Base-by-base conservation (phyloP, 2,888 invertebrate species). In the Aphidius colemani region DNA sequence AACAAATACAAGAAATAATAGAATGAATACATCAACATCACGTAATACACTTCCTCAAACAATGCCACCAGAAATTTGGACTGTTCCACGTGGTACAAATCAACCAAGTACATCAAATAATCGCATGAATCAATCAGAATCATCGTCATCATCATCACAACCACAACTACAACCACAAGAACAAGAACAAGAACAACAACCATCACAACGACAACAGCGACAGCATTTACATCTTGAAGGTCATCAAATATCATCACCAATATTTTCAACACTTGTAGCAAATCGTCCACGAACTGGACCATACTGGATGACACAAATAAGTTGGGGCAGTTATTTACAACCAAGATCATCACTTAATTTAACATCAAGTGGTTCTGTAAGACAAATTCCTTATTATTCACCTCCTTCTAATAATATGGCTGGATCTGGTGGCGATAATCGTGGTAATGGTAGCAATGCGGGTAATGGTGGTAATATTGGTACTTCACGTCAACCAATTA, bases 281-380 rank as follows among this genome's bases (percentile, higher is more conserved):
- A 57, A 45, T 9, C 5, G 10, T 7, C 57, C 57, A 5, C n/a
- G 57, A 30, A 11, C 57, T 30, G 30, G 30, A 30, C 30, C 30
- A 30, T 30, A 30, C 7, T 57, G 57, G 57, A 45, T 57, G 11
- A 45, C 57, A 4, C 57, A 57, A 8, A 57, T 57, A 7, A 57
- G 48, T 9, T 57, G 46, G 46, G 57, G 57, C 0, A 46, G 57
- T 6, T 57, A 46, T 7, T 13, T 45, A 7, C 30, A 57, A 39
- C 6, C 46, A 4, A 30, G 46, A 48, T 40, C 30, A 30, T 30
- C 30, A 30, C 5, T 30, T 5, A 30, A 3, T 30, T 3, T 30
- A 43, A 87, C 88, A 53, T 88, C 89, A 10, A 50, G 9, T 50
- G 41, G n/a, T 7, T 41, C 43, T 59, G 50, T 40, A 1, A 18